These are phyloP conservation scores for Meriones psammophilus DNA, from an alignment of 2,797 vertebrate genomes.

Conservation along the genomic window DNA sequence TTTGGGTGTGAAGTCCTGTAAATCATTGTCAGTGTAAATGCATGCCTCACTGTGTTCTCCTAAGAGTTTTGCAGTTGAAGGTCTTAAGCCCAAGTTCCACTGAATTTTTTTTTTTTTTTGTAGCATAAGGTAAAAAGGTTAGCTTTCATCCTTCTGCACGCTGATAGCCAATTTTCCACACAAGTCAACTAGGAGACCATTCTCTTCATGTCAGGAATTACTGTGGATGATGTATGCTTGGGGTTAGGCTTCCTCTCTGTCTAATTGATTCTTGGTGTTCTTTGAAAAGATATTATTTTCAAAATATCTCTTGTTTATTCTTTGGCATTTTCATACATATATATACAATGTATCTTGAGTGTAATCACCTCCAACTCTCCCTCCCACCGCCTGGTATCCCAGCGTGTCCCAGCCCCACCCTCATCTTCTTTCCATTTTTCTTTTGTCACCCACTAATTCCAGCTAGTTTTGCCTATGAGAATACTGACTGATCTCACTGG, in stretches of 20 bases:
- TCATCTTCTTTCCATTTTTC: neutral
- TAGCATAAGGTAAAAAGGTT: neutral
- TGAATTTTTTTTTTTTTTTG: neutral
- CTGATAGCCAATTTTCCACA: neutral
- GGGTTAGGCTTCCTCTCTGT: neutral
- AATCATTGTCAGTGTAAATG: neutral
- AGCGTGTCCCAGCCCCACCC: neutral
- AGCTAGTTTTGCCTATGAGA: neutral
- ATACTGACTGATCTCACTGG: neutral
- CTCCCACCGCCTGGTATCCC: too few relatives aligned
- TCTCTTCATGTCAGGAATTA: too few relatives aligned
- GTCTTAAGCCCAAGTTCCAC: neutral
- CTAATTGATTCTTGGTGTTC: neutral
- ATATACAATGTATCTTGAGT: neutral
- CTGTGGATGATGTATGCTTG: neutral
- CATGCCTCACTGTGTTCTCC: neutral
- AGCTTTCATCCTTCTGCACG: neutral
- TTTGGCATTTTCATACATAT: neutral
- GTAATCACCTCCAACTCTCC: neutral
- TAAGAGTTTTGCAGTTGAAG: neutral
- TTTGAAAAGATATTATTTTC: neutral
- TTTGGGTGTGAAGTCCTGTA: neutral
- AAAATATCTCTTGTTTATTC: neutral
- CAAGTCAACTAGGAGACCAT: too few relatives aligned
- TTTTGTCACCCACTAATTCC: neutral